These are phyloP conservation scores for Eristalis tenax DNA, from an alignment of 2,888 invertebrate species.

Conservation along the genomic window DNA sequence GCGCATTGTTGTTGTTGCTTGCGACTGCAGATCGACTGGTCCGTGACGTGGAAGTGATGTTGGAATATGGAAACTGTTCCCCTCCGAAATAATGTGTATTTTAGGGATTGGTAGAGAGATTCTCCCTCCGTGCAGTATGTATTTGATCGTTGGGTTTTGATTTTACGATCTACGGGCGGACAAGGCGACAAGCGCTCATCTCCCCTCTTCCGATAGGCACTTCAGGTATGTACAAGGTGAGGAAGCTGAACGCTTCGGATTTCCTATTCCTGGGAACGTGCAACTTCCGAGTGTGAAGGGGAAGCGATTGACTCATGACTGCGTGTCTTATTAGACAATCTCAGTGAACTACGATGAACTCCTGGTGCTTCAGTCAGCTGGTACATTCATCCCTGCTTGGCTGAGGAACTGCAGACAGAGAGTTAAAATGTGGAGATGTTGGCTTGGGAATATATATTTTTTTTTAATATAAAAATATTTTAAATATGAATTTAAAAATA, in stretches of 20 bases:
- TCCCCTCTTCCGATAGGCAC: slow-evolving; percentile 9
- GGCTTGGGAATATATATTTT: too few species aligned
- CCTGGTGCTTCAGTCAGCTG: background rate
- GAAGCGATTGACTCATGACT: background rate
- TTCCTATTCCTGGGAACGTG: slow-evolving; percentile 32
- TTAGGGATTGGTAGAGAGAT: slow-evolving; percentile 60
- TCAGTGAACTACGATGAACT: slow-evolving; percentile 17
- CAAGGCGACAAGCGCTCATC: background rate
- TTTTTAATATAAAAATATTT: too few species aligned
- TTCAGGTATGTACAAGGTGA: slow-evolving; percentile 36
- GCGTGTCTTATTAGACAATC: slow-evolving; percentile 32
- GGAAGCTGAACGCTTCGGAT: slow-evolving; percentile 44
- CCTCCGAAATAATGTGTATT: slow-evolving; percentile 32
- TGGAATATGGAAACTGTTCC: slow-evolving; percentile 36
- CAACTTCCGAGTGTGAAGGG: slow-evolving; percentile 33
- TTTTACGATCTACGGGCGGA: slow-evolving; percentile 22
- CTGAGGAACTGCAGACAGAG: background rate
- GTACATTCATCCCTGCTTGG: background rate
- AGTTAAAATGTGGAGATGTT: background rate
- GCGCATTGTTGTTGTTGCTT: background rate
- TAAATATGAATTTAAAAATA: too few species aligned
- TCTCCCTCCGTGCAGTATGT: slow-evolving; percentile 6
- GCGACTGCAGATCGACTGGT: slow-evolving; percentile 42
- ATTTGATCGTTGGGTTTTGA: slow-evolving; percentile 21
- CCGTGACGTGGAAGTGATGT: slow-evolving; percentile 53